Base-by-base conservation (phyloP, 2,797 vertebrate species). In the Gymnopithys bicolor region DNA sequence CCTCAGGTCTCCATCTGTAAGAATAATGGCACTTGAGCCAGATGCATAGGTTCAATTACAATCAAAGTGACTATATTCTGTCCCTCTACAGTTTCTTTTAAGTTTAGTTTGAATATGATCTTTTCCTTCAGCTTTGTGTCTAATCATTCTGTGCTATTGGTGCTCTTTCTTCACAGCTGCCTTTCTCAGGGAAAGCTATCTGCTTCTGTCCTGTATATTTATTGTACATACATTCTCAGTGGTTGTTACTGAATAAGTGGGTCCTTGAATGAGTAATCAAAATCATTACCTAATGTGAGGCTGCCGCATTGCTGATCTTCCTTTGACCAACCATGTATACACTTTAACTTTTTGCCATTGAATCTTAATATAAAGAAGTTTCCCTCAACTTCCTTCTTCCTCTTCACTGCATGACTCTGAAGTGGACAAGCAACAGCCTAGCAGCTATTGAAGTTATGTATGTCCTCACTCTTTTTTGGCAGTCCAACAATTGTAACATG, bases 311-410 rank as follows among this genome's bases (percentile, higher is more conserved):
- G 35, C 24, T 70, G 53, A 68, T 85, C 15, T 79, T 91, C 24
- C 10, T 71, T 28, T 41, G 15, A 79, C 18, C 1, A 1, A 45
- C 3, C 3, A 21, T 1, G 2, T 7, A 37, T 1, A 74, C 5
- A 67, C 19, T 33, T 63, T 46, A 51, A 6, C 13, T 63, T 76
- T 63, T 56, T 56, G 19, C 16, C 23, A 33, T 59, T 66, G 63
- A 5, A 79, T 43, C 28, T 69, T 78, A 58, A 41, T 9, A 79
- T 1, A 4, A 32, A 74, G 28, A 64, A 28, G 3, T 51, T 87
- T 77, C 21, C 19, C 39, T 49, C 48, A n/a, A 58, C 18, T n/a
- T 84, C 35, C 35, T 60, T 64, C 33, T 83, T 87, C 66, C 24
- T 84, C 73, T 84, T 87, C 22, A 23, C 16, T 62, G 23, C 11